A percentile compares a stretch with the other conserved stretches of the same genome.
These are phyloP conservation scores for Poecilia gillii DNA, from an alignment of 2,797 vertebrate species.

Conservation along the genomic window DNA sequence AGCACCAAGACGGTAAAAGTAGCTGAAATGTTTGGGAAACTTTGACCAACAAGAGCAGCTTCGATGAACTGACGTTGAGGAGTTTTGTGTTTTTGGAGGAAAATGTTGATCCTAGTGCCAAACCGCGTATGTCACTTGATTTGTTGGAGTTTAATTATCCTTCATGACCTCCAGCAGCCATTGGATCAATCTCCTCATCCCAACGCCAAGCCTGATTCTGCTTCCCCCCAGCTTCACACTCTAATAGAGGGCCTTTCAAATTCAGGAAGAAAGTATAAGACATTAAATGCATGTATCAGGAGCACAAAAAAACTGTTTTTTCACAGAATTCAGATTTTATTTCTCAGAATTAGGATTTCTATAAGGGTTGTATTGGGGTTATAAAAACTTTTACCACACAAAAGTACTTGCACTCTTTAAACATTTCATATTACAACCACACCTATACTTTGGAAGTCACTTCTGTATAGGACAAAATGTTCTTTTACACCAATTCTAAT, in stretches of 20 bases:
- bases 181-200: conserved; percentile 31
- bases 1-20: conserved; percentile 4
- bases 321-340: too few relatives aligned
- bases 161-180: conserved; percentile 7
- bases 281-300: too few relatives aligned
- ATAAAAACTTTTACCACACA: too few relatives aligned
- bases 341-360: too few relatives aligned
- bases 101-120: conserved; percentile 1
- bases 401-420: too few relatives aligned
- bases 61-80: neutral
- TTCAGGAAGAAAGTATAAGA: too few relatives aligned
- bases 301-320: too few relatives aligned
- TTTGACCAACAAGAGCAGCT: conserved; percentile 6
- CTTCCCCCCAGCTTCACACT: conserved; percentile 25
- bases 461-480: neutral
- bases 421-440: too few relatives aligned
- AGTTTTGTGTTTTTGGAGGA: neutral
- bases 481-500: neutral
- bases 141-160: conserved; percentile 23
- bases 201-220: conserved; percentile 30
- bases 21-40: conserved; percentile 13
- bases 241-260: too few relatives aligned
- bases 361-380: too few relatives aligned
- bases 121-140: neutral
- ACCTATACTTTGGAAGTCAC: neutral